Percentiles rank a stretch among this genome's conserved stretches.
These are phyloP conservation scores for Brachypodius melanocephalos DNA, from an alignment of 2,113 vertebrate genomes.

Conservation along the genomic window DNA sequence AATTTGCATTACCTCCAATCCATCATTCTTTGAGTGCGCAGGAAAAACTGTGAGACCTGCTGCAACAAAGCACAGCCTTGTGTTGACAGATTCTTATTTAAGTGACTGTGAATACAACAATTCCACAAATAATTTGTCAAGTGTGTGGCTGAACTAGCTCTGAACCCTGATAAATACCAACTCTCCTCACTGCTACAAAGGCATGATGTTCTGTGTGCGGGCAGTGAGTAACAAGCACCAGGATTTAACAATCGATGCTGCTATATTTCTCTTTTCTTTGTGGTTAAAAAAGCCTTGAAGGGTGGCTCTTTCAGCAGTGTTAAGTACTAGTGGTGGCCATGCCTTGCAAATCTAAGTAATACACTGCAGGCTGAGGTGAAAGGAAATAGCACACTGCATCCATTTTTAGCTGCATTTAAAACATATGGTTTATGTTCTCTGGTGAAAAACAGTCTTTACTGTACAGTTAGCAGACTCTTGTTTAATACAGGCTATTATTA, in stretches of 20 bases:
- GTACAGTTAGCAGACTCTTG: constrained; percentile 50
- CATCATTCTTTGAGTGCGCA: constrained; percentile 87
- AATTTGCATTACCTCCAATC: constrained; percentile 99
- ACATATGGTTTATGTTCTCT: not conserved
- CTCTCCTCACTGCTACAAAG: constrained; percentile 76
- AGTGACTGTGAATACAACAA: constrained; percentile 99
- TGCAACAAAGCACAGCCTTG: constrained; percentile 84
- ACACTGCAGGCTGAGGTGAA: not conserved
- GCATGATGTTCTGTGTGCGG: constrained; percentile 68
- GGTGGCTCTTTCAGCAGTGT: constrained; percentile 40
- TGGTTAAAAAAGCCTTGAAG: constrained; percentile 67
- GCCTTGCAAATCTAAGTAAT: constrained; percentile 8
- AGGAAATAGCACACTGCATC: constrained; percentile 12
- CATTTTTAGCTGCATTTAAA: constrained; percentile 3
- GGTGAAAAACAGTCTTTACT: constrained; percentile 17
- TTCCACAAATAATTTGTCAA: constrained; percentile 99
- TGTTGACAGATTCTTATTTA: constrained; percentile 99
- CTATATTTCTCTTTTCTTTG: constrained; percentile 76
- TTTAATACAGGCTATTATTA: constrained; percentile 60
- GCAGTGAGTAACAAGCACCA: constrained; percentile 70
- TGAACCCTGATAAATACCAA: constrained; percentile 91
- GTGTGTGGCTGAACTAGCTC: constrained; percentile 94
- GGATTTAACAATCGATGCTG: constrained; percentile 77
- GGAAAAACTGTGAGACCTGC: constrained; percentile 80
- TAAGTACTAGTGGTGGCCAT: constrained; percentile 4